phyloP scores from a whole-genome alignment of 2,888 invertebrate genomes.

The Tipula helvola region DNA sequence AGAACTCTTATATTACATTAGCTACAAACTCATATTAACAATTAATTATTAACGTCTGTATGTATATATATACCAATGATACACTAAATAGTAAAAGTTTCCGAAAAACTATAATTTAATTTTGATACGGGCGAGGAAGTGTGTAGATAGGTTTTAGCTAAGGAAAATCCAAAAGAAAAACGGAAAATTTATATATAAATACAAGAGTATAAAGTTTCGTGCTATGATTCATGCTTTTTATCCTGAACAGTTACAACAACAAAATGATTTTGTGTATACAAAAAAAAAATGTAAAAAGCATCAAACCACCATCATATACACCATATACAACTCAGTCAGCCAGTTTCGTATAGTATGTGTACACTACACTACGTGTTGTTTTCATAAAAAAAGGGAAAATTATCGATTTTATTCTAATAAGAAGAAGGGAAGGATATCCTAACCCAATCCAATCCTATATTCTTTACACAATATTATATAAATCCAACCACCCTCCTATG shows the following conservation, averaged over 20 bases:
- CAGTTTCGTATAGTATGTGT: background rate
- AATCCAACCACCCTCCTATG: background rate
- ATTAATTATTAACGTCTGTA: background rate
- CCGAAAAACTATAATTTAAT: background rate
- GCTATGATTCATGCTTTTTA: background rate
- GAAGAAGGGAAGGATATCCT: background rate
- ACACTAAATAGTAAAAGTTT: background rate
- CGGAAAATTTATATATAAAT: background rate
- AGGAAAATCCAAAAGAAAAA: background rate
- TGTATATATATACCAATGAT: background rate
- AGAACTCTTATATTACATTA: background rate
- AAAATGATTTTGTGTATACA: background rate
- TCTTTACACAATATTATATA: background rate
- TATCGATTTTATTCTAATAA: slow-evolving; percentile 4
- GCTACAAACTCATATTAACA: background rate
- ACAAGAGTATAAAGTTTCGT: background rate
- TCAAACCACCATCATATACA: background rate
- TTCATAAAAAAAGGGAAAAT: background rate
- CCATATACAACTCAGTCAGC: background rate
- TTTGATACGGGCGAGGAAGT: background rate
- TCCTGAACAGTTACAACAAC: background rate
- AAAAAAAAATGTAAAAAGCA: background rate
- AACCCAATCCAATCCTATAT: background rate
- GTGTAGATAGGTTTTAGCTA: background rate
- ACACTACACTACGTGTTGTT: background rate